Base-by-base conservation (phyloP, 2,113 vertebrate genomes). In the Willisornis vidua region DNA sequence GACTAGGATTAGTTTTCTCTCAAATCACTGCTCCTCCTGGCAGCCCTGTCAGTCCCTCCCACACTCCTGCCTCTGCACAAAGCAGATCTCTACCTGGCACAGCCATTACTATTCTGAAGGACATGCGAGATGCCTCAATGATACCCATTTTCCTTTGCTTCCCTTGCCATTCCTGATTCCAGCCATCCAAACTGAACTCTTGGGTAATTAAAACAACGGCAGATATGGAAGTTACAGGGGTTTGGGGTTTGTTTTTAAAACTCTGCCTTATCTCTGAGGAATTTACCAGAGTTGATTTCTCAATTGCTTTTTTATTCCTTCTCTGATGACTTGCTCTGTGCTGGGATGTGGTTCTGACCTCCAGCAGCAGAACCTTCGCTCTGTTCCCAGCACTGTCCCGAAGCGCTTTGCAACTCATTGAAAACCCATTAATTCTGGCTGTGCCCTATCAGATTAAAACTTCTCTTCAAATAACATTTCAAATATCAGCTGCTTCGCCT, bases 401-500 rank as follows among this genome's bases (percentile, higher is more conserved):
- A 25, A 91, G 61, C 16, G 5, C 74, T 29, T 3, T 35, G 24
- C 72, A 90, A 10, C 66, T 80, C 72, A 58, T 45, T 41, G 85
- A 73, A 63, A 85, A 88, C 19, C 31, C 86, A 93, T 71, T 86
- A 74, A 83, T 94, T 81, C 92, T 85, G 66, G 43, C 86, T 74
- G 54, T 3, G 10, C 26, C 48, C 73, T 88, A 73, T 77, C 93
- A 89, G 88, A 90, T 80, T 72, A 78, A 96, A 96, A 93, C 37
- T 71, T 70, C 86, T 86, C 71, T 95, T 96, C 76, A 94, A 87
- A 87, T 52, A 95, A 83, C 35, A 57, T 89, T 87, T 92, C 75
- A 94, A 88, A 91, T 72, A 91, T 61, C 54, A 89, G 68, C 74
- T 35, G 25, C 70, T 95, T 77, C 8, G 3, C 65, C 62, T 88